Evolutionary conservation across 2,888 invertebrate species (phyloP), one percentile per base, ranked within the genome.

Genomic region (Pyrrhosoma nymphula): DNA sequence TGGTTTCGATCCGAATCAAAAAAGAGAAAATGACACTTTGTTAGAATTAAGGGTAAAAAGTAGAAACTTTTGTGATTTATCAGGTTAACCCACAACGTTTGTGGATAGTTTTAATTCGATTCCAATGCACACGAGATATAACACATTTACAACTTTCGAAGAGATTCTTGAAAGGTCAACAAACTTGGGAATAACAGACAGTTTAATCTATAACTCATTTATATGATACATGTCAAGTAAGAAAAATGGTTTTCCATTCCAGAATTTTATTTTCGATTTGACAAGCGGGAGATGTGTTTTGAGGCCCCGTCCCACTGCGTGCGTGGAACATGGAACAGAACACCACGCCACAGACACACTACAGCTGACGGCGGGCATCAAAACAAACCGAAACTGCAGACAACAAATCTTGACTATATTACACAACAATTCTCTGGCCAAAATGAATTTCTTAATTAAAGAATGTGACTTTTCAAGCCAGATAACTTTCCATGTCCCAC

Each of bases 271-370:
- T 82, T 82, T 82, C 14, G 35, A 6, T 82, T 82, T 82, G 82
- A 82, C 82, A 35, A 35, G 82, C 30, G 35, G 82, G 82, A 1
- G 35, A 82, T 82, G 35, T 69, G 69, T 69, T 82, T 14, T 35
- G 82, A 82, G 82, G 82, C 18, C n/a, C n/a, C 82, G 82, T 82
- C 35, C 82, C 82, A 82, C 82, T 16, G 82, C 35, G 82, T 82
- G 82, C 82, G 35, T 82, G 82, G 82, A 82, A 82, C 82, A 82
- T 2, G n/a, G n/a, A n/a, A n/a, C n/a, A n/a, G n/a, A n/a, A n/a
- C n/a, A n/a, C n/a, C n/a, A n/a, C n/a, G n/a, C n/a, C n/a, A n/a
- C n/a, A n/a, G n/a, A n/a, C n/a, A n/a, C n/a, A n/a, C n/a, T n/a
- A n/a, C 16, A 82, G 18, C 30, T 4, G 16, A 69, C 69, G 3